These are phyloP conservation scores for Ciconia boyciana DNA, from an alignment of 2,113 vertebrate genomes.

Conservation along the genomic window DNA sequence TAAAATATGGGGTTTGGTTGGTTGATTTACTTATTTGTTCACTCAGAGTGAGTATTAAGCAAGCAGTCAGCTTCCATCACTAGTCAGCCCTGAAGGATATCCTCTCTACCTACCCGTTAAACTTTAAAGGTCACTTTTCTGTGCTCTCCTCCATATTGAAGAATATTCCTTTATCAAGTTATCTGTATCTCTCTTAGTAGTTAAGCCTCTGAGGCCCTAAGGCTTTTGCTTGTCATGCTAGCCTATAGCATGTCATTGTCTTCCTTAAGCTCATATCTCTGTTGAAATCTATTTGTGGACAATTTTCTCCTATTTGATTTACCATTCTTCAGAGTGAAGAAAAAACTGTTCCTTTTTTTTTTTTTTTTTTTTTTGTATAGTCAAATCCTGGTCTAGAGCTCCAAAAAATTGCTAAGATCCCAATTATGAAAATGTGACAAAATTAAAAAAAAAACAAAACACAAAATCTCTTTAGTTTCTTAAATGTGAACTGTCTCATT, in stretches of 20 bases:
- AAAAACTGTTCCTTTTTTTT: neutral
- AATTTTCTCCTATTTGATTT: neutral
- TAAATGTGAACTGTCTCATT: neutral
- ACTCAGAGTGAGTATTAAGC: neutral
- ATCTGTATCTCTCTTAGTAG: neutral
- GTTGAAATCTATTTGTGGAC: neutral
- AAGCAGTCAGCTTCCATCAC: neutral
- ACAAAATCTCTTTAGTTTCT: neutral
- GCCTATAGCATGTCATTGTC: neutral
- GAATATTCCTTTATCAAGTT: neutral
- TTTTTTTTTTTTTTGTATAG: too few relatives aligned
- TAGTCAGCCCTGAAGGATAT: neutral
- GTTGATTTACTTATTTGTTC: neutral
- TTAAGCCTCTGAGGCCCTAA: neutral
- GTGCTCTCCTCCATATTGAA: neutral
- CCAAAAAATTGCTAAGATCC: neutral
- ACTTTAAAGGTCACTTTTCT: neutral
- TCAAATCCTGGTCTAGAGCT: neutral
- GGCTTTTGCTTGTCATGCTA: neutral
- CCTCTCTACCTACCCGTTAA: neutral
- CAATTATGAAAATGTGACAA: neutral
- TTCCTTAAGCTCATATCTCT: neutral
- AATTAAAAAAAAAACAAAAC: neutral
- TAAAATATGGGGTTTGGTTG: neutral
- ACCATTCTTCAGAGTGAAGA: neutral